Conservation (phyloP, 30 jellyfish, hydroid and myxozoan genomes). For the Rhopilema esculentum region DNA sequence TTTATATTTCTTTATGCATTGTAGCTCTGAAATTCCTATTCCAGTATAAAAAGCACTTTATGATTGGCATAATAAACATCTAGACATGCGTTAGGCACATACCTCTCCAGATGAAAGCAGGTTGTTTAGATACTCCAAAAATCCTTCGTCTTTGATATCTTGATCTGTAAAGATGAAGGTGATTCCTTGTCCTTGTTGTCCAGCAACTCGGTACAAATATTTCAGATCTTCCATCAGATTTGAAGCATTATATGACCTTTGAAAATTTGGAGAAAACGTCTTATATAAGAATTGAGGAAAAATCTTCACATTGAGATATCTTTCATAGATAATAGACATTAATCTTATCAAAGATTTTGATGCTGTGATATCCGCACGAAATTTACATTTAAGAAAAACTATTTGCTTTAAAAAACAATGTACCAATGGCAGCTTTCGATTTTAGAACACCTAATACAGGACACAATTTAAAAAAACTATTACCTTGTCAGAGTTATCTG, state of each 20-base stretch:
- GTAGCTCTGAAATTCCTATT: too few species aligned
- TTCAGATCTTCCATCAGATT: constrained; percentile 83
- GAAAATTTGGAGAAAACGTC: too few species aligned
- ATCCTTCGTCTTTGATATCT: constrained; percentile 87
- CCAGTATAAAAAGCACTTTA: neutral
- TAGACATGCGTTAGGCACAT: neutral
- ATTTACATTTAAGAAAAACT: too few species aligned
- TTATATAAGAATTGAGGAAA: neutral
- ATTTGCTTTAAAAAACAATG: too few species aligned
- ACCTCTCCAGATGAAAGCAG: constrained; percentile 88
- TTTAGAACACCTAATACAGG: too few species aligned
- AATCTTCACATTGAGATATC: too few species aligned
- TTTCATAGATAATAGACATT: too few species aligned
- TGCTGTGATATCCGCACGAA: too few species aligned
- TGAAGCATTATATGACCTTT: constrained; percentile 80
- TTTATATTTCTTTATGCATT: too few species aligned
- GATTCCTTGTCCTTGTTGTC: constrained; percentile 85
- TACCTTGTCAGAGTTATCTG: constrained; percentile 83
- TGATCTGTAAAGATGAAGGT: constrained; percentile 87
- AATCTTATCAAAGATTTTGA: too few species aligned
- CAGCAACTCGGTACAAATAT: constrained; percentile 87
- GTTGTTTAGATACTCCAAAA: constrained; percentile 73
- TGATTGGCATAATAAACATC: neutral
- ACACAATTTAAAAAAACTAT: too few species aligned
- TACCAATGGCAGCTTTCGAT: too few species aligned